These are phyloP conservation scores for Torymus aiolomorphi DNA, from an alignment of 2,888 invertebrate species.

Conservation along the genomic window DNA sequence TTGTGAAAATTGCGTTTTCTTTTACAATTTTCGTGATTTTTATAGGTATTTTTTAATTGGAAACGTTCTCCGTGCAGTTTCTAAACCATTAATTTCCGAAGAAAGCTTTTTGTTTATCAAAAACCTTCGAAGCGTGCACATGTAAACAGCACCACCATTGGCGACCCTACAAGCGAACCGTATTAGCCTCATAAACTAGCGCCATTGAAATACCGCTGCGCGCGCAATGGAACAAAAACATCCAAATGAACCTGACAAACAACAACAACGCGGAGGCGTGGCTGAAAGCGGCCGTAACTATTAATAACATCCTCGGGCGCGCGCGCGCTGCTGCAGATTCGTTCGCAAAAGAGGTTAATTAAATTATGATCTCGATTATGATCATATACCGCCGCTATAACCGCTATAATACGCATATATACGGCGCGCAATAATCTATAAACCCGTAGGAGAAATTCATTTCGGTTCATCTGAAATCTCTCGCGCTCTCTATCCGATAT, in stretches of 20 bases:
- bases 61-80: too few species aligned
- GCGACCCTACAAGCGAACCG: too few species aligned
- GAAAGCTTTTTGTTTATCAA: too few species aligned
- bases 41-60: too few species aligned
- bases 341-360: constrained; percentile 36
- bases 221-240: neutral
- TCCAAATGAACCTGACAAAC: neutral
- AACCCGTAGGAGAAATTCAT: constrained; percentile 30
- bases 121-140: too few species aligned
- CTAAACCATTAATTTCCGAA: too few species aligned
- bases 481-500: constrained; percentile 3
- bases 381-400: neutral
- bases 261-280: neutral
- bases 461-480: constrained; percentile 29
- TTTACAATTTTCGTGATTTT: too few species aligned
- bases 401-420: neutral
- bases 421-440: constrained; percentile 38
- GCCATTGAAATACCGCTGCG: too few species aligned
- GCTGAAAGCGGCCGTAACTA: neutral
- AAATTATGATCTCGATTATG: constrained; percentile 51
- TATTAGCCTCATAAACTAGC: too few species aligned
- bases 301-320: constrained; percentile 27
- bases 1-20: too few species aligned
- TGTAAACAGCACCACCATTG: too few species aligned
- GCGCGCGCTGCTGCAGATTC: neutral